Percentiles rank a stretch among this genome's conserved stretches.
phyloP scores from a whole-genome alignment of 2,113 vertebrate genomes.

The Pelecanoides urinatrix region DNA sequence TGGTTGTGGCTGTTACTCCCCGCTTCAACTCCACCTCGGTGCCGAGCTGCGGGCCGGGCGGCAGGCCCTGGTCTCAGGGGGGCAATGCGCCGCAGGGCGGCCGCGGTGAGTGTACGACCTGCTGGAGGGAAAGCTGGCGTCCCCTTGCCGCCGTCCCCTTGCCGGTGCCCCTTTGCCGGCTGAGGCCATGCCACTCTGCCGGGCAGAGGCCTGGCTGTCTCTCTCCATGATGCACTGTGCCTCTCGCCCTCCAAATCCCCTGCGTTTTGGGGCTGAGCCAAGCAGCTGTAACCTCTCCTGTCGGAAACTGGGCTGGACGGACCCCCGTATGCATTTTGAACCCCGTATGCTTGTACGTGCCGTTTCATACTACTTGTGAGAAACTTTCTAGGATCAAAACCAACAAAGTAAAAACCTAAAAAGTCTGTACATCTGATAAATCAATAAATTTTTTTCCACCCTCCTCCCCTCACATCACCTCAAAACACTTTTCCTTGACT shows the following conservation, averaged over 20 bases:
- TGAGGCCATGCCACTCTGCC: background rate
- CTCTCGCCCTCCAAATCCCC: background rate
- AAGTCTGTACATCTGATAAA: background rate
- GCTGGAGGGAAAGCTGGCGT: background rate
- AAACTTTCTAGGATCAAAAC: background rate
- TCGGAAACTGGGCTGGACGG: background rate
- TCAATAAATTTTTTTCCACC: background rate
- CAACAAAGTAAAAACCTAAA: background rate
- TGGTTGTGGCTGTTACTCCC: rapidly evolving
- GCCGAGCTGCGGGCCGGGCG: rapidly evolving
- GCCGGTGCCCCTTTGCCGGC: background rate
- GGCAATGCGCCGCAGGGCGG: background rate
- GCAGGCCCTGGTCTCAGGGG: background rate
- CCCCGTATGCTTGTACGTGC: rapidly evolving
- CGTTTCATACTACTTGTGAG: background rate
- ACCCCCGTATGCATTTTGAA: background rate
- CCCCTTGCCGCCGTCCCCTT: background rate
- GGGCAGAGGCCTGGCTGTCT: background rate
- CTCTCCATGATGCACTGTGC: rapidly evolving
- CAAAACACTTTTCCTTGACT: background rate
- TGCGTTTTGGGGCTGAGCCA: rapidly evolving
- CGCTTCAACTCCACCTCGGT: rapidly evolving
- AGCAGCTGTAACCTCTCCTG: background rate
- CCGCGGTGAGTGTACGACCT: rapidly evolving
- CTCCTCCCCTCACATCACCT: background rate